Conservation (phyloP, 2,888 invertebrate species). For the Steinernema carpocapsae region DNA sequence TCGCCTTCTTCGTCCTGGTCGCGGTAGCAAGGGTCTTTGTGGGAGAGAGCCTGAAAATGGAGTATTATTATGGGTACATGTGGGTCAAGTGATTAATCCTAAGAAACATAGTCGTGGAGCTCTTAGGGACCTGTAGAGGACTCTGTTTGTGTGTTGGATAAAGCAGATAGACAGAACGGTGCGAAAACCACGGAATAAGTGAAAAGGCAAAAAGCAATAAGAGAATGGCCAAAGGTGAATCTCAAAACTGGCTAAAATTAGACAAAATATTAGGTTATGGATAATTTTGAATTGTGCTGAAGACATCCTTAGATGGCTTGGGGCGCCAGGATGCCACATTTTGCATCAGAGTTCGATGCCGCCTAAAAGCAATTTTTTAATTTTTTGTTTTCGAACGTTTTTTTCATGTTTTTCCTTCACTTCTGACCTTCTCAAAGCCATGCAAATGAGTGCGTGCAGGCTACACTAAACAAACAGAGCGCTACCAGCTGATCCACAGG, state of each 20-base stretch:
- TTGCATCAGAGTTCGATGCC: too few species aligned
- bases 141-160: constrained; percentile 8
- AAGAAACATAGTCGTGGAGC: constrained; percentile 7
- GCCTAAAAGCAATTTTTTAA: too few species aligned
- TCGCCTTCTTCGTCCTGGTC: constrained; percentile 55
- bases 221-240: too few species aligned
- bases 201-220: not conserved
- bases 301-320: too few species aligned
- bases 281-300: too few species aligned
- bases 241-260: too few species aligned
- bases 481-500: not conserved
- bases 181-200: not conserved
- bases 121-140: not conserved
- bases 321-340: too few species aligned
- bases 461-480: not conserved
- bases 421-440: not conserved
- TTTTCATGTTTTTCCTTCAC: too few species aligned
- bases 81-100: constrained; percentile 36
- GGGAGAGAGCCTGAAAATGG: constrained; percentile 49
- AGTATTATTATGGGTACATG: not conserved
- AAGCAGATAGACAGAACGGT: not conserved
- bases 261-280: too few species aligned
- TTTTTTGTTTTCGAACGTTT: too few species aligned
- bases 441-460: constrained; percentile 10
- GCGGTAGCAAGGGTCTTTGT: constrained; percentile 53